A percentile compares a stretch with the other conserved stretches of the same genome.
phyloP scores from a whole-genome alignment of 2,888 invertebrate genomes.

The Ormyrus labotus region DNA sequence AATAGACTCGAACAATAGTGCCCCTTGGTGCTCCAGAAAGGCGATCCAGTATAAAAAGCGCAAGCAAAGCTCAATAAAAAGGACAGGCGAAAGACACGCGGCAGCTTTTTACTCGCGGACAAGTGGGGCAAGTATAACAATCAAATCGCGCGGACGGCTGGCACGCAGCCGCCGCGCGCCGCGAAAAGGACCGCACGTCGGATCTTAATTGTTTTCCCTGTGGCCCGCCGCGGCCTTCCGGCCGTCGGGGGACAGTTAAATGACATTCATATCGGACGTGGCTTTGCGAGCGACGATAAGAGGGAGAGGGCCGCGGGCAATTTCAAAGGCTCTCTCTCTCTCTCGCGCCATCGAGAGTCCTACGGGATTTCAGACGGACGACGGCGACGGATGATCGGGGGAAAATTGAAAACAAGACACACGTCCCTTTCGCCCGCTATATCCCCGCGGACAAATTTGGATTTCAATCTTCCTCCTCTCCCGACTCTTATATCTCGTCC shows the following conservation, averaged over 20 bases:
- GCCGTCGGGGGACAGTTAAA: slow-evolving; percentile 40
- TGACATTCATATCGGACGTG: slow-evolving; percentile 37
- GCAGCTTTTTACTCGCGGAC: too few species aligned
- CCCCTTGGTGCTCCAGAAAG: too few species aligned
- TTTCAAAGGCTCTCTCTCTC: slow-evolving; percentile 24
- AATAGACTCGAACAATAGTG: too few species aligned
- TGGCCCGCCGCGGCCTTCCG: too few species aligned
- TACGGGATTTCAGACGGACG: slow-evolving; percentile 26
- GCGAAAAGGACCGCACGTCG: too few species aligned
- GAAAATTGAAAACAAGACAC: slow-evolving; percentile 51
- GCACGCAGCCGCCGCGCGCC: too few species aligned
- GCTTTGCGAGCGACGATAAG: slow-evolving; percentile 23
- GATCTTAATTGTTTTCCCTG: too few species aligned
- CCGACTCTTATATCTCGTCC: not conserved
- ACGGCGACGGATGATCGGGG: slow-evolving; percentile 10
- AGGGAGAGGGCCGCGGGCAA: slow-evolving; percentile 20
- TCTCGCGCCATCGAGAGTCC: not conserved
- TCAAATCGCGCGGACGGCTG: too few species aligned
- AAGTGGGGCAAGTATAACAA: too few species aligned
- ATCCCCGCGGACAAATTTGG: slow-evolving; percentile 37
- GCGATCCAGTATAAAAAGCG: too few species aligned
- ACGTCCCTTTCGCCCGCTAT: not conserved
- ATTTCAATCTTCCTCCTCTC: slow-evolving; percentile 28
- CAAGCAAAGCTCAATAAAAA: too few species aligned
- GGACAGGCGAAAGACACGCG: too few species aligned